These are phyloP conservation scores for Erythrocebus patas DNA, from an alignment of 2,113 vertebrate genomes.

Conservation along the genomic window DNA sequence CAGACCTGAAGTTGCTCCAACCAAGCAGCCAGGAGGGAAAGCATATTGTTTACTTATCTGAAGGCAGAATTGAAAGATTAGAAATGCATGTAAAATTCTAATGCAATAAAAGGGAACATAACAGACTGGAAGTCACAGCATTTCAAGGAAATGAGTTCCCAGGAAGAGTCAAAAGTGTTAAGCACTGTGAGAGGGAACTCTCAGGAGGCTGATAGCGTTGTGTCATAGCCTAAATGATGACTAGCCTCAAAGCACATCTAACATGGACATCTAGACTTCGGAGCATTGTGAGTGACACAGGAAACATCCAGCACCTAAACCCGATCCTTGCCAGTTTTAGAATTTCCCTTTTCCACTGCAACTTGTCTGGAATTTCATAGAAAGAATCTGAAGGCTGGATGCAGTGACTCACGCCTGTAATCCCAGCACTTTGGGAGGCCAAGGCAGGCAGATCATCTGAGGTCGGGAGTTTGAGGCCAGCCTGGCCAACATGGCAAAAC, in stretches of 20 bases:
- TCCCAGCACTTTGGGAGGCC: too few species aligned
- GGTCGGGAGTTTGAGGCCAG: too few species aligned
- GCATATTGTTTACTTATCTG: not conserved
- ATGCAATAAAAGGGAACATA: not conserved
- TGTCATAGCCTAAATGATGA: not conserved
- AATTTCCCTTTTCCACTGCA: not conserved
- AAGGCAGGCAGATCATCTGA: too few species aligned
- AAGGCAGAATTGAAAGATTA: not conserved
- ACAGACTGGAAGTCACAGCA: not conserved
- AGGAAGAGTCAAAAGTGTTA: not conserved
- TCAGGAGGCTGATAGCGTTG: accelerated
- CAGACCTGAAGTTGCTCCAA: not conserved
- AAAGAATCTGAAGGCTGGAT: not conserved
- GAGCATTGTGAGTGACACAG: not conserved
- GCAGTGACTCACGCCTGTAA: too few species aligned
- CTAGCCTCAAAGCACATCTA: not conserved
- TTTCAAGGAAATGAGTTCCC: not conserved
- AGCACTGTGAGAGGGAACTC: not conserved
- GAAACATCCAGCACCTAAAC: not conserved
- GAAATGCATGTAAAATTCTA: not conserved
- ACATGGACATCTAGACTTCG: not conserved
- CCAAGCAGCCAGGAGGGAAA: not conserved
- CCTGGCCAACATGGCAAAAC: too few species aligned
- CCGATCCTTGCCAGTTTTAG: not conserved
- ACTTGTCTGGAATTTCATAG: not conserved